Base-by-base conservation (phyloP, 2,113 vertebrate genomes). In the Prionailurus viverrinus region DNA sequence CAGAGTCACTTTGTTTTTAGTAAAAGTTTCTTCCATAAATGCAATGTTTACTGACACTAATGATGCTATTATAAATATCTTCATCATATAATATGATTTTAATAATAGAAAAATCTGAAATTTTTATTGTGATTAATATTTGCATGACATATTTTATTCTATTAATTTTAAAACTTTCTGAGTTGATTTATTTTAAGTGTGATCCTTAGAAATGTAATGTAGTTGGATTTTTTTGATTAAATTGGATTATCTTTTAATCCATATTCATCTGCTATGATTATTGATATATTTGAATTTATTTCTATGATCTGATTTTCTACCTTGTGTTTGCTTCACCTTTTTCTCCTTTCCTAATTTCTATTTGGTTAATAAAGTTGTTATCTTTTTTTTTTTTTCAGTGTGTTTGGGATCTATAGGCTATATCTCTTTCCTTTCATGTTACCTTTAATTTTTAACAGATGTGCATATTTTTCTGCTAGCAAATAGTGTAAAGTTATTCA, bases 281-380 rank as follows among this genome's bases (percentile, higher is more conserved):
- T 27, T 63, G 33, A 71, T 33, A 81, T 41, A 73, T 92, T 74
- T 95, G 36, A 5, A 82, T 14, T 73, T 82, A 81, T 65, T 88
- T 74, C 41, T 82, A 41, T n/a, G 36, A 41, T 74, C 3, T 87
- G 7, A 92, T 87, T 65, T 95, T 21, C 41, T 73, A 23, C n/a
- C 73, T 87, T 11, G 27, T 23, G n/a, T 80, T 86, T 92, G 9
- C 18, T 92, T 87, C 45, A 51, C 51, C 7, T 73, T 63, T 41
- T 92, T 80, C 21, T 53, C 33, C 39, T 80, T 63, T 55, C 27
- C 10, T 79, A 16, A 55, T 84, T 76, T 90, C 79, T 91, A 13
- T 86, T 87, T 92, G 51, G 27, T 63, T 91, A 81, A 81, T 81
- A 55, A 95, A 92, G 27, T 87, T 95, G 10, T 65, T 51, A 61